phyloP scores from a whole-genome alignment of 1,140 invertebrate genomes.

The Uloborus diversus region DNA sequence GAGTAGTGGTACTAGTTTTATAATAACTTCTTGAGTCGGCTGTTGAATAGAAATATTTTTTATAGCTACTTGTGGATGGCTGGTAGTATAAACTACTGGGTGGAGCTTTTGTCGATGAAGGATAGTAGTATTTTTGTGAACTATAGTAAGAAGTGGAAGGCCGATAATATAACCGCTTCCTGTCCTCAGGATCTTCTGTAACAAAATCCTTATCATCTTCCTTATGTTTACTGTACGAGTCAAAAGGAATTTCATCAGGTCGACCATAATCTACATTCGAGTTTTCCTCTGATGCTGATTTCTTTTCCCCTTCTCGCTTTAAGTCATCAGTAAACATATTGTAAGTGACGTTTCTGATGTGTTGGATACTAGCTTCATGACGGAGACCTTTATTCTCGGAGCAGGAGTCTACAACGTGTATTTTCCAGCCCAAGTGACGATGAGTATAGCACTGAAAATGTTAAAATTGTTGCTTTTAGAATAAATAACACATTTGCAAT shows the following conservation, averaged over 20 bases:
- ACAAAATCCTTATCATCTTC: neutral
- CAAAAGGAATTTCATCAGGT: conserved; percentile 17
- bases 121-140: neutral
- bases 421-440: conserved; percentile 93
- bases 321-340: conserved; percentile 20
- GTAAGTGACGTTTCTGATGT: conserved; percentile 35
- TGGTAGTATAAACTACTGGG: neutral
- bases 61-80: neutral
- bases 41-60: conserved; percentile 2
- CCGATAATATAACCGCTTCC: neutral
- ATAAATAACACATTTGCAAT: neutral
- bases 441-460: conserved; percentile 85
- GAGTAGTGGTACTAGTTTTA: neutral
- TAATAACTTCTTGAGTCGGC: neutral
- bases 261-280: conserved; percentile 68
- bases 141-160: conserved; percentile 1
- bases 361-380: conserved; percentile 13
- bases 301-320: conserved; percentile 3
- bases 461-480: neutral
- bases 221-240: neutral
- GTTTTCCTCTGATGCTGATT: neutral
- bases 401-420: conserved; percentile 86
- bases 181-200: neutral
- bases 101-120: neutral
- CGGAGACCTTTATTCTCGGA: conserved; percentile 35